A percentile compares a stretch with the other conserved stretches of the same genome.
Evolutionary conservation across 2,113 vertebrate genomes (phyloP).

Genomic region (Chaenocephalus aceratus): DNA sequence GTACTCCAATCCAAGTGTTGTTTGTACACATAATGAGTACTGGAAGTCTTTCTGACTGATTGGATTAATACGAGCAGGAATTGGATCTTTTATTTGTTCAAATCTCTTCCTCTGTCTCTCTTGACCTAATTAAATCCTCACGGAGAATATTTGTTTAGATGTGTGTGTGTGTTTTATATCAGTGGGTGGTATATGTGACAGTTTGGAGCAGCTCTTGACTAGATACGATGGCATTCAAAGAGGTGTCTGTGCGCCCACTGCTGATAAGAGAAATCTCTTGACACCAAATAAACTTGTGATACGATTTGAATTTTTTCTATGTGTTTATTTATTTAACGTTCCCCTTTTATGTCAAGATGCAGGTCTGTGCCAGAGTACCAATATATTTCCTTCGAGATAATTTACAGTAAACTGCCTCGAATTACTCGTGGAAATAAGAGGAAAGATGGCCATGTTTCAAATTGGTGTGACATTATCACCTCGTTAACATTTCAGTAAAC

Average conservation of each 20-base stretch:
- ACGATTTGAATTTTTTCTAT: constrained; percentile 2
- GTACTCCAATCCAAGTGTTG: not conserved
- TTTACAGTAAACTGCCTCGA: not conserved
- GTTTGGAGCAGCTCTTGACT: constrained; percentile 4
- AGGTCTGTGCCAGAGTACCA: not conserved
- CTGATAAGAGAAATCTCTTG: constrained; percentile 24
- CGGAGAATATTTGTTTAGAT: constrained; percentile 34
- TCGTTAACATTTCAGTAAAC: not conserved
- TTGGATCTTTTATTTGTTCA: constrained; percentile 38
- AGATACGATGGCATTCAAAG: constrained; percentile 28
- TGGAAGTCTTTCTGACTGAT: constrained; percentile 44
- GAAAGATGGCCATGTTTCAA: constrained; percentile 1
- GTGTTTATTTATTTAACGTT: not conserved
- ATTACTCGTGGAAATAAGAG: not conserved
- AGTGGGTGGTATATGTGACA: not conserved
- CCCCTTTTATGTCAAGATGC: not conserved
- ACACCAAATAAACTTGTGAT: not conserved
- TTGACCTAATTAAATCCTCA: constrained; percentile 46
- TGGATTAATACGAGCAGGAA: constrained; percentile 42
- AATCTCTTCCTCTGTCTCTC: constrained; percentile 17
- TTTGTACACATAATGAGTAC: constrained; percentile 7
- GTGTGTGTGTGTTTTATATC: not conserved
- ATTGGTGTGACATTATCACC: not conserved
- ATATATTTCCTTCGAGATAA: not conserved
- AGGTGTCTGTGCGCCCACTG: not conserved